These are phyloP conservation scores for Isurus oxyrinchus DNA, from an alignment of 2,113 vertebrate species.

Conservation along the genomic window DNA sequence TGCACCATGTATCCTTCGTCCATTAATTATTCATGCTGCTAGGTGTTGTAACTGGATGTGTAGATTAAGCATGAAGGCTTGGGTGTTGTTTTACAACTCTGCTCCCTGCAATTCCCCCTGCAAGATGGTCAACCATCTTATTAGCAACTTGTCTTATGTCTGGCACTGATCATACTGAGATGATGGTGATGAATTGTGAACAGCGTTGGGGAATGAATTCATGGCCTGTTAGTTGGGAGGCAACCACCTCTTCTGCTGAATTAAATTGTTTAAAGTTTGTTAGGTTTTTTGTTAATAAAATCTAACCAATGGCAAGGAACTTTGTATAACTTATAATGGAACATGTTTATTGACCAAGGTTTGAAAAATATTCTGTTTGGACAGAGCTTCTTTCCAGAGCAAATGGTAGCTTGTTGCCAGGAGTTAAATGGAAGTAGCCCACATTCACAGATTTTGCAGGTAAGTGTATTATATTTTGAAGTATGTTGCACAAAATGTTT, in stretches of 20 bases:
- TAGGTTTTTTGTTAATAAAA: not conserved
- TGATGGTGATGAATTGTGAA: not conserved
- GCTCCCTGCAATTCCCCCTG: not conserved
- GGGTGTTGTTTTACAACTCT: not conserved
- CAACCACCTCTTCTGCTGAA: not conserved
- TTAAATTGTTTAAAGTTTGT: not conserved
- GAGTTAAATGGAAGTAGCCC: constrained; percentile 80
- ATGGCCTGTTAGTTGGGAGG: not conserved
- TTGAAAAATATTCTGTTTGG: constrained; percentile 37
- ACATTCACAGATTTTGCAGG: constrained; percentile 88
- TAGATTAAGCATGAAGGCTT: not conserved
- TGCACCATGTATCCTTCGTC: not conserved
- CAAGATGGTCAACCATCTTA: not conserved
- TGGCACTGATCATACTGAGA: not conserved
- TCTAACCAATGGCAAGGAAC: not conserved
- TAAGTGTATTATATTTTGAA: constrained; percentile 47
- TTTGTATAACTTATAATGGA: not conserved
- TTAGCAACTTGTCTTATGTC: not conserved
- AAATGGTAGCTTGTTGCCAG: constrained; percentile 95
- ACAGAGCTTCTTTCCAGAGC: constrained; percentile 95
- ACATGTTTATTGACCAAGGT: constrained; percentile 32
- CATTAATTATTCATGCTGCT: not conserved
- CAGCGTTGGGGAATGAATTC: not conserved
- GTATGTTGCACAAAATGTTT: not conserved
- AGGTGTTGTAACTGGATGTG: not conserved